Evolutionary conservation across 1,140 invertebrate genomes (phyloP).

Genomic region (Papilio machaon): DNA sequence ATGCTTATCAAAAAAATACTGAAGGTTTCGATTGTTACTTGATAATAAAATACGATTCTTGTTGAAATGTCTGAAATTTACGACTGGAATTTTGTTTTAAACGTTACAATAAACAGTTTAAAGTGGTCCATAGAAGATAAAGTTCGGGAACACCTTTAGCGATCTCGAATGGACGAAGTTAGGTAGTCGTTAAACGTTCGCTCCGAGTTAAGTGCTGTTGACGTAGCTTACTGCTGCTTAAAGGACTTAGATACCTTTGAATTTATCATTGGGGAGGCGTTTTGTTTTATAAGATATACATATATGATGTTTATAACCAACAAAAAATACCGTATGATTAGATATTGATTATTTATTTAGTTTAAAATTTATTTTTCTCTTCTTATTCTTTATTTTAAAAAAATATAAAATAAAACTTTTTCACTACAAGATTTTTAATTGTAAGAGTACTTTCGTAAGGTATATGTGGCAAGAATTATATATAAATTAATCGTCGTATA

Average conservation of each 20-base stretch:
- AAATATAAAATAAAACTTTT: no score
- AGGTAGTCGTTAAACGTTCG: slow-evolving; percentile 31
- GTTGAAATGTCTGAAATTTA: slow-evolving; percentile 1
- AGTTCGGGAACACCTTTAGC: slow-evolving; percentile 29
- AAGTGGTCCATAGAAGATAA: slow-evolving; percentile 19
- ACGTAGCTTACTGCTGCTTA: slow-evolving; percentile 25
- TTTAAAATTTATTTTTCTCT: background rate
- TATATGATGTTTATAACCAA: background rate
- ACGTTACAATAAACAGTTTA: slow-evolving; percentile 22
- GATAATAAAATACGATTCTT: slow-evolving; percentile 1
- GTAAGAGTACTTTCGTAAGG: background rate
- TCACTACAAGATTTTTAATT: no score
- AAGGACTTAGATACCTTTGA: slow-evolving; percentile 18
- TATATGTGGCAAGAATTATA: background rate
- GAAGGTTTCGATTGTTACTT: background rate
- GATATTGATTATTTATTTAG: no score
- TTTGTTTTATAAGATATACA: background rate
- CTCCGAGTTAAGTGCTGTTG: slow-evolving; percentile 27
- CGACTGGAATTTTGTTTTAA: background rate
- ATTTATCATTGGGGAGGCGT: background rate
- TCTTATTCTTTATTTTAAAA: background rate
- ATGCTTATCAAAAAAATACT: no score
- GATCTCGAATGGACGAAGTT: slow-evolving; percentile 22
- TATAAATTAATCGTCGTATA: slow-evolving; percentile 22
- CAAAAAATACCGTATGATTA: no score